Conservation (phyloP, 2,113 vertebrate genomes). For the Isichthys henryi region DNA sequence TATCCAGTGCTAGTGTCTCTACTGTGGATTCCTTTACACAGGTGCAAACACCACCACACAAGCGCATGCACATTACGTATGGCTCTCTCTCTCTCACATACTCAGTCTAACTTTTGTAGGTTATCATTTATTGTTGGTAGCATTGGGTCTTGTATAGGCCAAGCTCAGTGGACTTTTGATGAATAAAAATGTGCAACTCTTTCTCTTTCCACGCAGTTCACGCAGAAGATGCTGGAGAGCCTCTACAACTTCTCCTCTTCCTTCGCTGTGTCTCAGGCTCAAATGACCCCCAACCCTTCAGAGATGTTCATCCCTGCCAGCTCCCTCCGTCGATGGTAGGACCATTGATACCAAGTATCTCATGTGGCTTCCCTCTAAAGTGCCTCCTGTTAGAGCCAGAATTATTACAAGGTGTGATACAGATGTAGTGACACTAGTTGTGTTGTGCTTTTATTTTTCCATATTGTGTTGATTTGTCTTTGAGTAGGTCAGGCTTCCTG, state of each 20-base stretch:
- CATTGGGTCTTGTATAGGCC: background rate
- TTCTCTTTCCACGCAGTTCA: slow-evolving; percentile 63
- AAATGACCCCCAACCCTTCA: slow-evolving; percentile 84
- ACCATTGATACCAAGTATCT: background rate
- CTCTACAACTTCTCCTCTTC: slow-evolving; percentile 89
- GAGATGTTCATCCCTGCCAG: slow-evolving; percentile 91
- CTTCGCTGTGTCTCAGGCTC: slow-evolving; percentile 83
- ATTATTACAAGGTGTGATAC: background rate
- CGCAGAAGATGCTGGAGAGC: slow-evolving; percentile 94
- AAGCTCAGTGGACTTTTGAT: background rate
- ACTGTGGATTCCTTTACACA: slow-evolving; percentile 83
- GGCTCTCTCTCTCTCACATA: background rate
- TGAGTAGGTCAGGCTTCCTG: background rate
- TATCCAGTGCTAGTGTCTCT: slow-evolving; percentile 76
- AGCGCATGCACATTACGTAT: background rate
- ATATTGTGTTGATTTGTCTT: background rate
- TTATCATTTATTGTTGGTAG: background rate
- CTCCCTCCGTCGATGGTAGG: slow-evolving; percentile 80
- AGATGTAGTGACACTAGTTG: background rate
- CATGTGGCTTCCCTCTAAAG: background rate
- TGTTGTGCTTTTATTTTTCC: background rate
- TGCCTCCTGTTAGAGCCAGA: background rate
- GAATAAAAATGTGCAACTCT: background rate
- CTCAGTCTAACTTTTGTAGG: background rate
- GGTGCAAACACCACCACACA: slow-evolving; percentile 41